A percentile compares a stretch with the other conserved stretches of the same genome.
Conservation (phyloP, 1,140 invertebrate genomes). For the Tetramorium simillimum region DNA sequence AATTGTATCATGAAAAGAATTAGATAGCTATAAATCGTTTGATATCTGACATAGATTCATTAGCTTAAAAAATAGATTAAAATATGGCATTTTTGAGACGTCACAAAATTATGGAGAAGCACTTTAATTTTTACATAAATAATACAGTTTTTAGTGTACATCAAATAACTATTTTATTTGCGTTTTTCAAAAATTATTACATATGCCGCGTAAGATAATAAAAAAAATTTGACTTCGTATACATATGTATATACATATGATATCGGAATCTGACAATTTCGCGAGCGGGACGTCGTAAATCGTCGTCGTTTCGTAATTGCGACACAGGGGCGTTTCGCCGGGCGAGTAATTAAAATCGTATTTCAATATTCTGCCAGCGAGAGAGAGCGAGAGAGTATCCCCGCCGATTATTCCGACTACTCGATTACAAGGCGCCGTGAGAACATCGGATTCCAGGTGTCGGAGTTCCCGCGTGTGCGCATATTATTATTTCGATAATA, state of each 20-base stretch:
- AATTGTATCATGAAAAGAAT: background rate
- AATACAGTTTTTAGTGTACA: background rate
- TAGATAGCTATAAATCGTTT: background rate
- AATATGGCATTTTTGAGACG: background rate
- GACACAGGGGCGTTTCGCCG: background rate
- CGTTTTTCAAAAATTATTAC: background rate
- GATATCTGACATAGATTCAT: background rate
- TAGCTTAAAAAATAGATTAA: background rate
- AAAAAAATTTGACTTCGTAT: background rate
- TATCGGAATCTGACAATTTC: slow-evolving; percentile 23
- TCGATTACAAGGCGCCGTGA: slow-evolving; percentile 32
- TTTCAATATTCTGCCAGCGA: slow-evolving; percentile 23
- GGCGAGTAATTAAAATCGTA: slow-evolving; percentile 59
- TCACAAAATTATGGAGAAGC: background rate
- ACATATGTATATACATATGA: background rate
- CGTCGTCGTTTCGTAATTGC: slow-evolving; percentile 32
- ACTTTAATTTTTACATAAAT: background rate
- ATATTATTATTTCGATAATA: slow-evolving; percentile 72
- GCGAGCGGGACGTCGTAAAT: slow-evolving; percentile 11
- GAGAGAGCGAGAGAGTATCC: slow-evolving; percentile 20
- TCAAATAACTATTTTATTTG: background rate
- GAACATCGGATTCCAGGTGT: slow-evolving; percentile 69
- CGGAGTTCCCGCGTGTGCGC: slow-evolving; percentile 46
- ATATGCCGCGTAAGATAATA: background rate
- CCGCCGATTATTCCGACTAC: slow-evolving; percentile 42